A percentile compares a stretch with the other conserved stretches of the same genome.
phyloP scores from a whole-genome alignment of 2,888 invertebrate species.

The Meghimatium bilineatum region DNA sequence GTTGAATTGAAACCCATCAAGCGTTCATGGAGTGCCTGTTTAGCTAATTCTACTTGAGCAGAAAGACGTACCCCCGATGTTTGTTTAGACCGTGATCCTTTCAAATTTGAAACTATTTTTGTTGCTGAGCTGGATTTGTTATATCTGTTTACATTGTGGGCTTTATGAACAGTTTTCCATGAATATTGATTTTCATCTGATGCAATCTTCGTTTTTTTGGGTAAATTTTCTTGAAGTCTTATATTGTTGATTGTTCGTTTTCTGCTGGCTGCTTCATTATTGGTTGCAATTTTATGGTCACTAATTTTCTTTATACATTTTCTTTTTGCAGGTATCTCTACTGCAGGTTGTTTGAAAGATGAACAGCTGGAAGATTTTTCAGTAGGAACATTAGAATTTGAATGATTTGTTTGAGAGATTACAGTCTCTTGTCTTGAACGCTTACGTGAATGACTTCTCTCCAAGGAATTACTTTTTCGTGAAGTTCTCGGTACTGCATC shows the following conservation, averaged over 20 bases:
- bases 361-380: no score
- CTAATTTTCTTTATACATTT: not conserved
- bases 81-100: not conserved
- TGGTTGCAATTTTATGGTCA: not conserved
- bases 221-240: not conserved
- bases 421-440: not conserved
- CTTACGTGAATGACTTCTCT: no score
- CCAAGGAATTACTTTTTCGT: not conserved
- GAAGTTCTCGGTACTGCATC: not conserved
- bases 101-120: not conserved
- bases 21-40: slow-evolving; percentile 1
- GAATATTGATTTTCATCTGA: not conserved
- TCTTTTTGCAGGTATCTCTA: not conserved
- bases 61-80: not conserved
- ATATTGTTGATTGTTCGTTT: not conserved
- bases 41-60: slow-evolving; percentile 5
- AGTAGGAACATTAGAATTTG: not conserved
- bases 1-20: not conserved
- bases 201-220: not conserved
- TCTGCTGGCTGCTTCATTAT: not conserved
- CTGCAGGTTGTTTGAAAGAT: slow-evolving; percentile 3
- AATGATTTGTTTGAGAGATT: not conserved
- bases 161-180: slow-evolving; percentile 6
- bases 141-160: not conserved
- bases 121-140: not conserved